Base-by-base conservation (phyloP, 2,797 vertebrate genomes). In the Buceros bicornis region DNA sequence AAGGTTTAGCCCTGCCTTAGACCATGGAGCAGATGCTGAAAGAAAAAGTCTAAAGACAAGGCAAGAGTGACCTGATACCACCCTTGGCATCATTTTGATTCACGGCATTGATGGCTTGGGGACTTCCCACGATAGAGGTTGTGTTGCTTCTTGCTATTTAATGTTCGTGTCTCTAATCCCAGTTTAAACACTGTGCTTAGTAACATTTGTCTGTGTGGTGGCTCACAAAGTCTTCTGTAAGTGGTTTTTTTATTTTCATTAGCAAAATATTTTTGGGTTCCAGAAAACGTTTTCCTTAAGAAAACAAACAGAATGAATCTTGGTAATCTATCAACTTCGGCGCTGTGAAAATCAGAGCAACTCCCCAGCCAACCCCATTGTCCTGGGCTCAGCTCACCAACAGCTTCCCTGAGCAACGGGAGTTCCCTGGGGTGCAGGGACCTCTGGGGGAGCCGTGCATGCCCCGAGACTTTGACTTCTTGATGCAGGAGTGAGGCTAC, bases 231-330 rank as follows among this genome's bases (percentile, higher is more conserved):
- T 79, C 90, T 94, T 93, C 89, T 81, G 85, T 72, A 93, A 96
- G 88, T 70, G 94, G 73, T 70, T 96, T 90, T 96, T 95, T 95
- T 40, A 91, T 92, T 94, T 94, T 91, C 6, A 10, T 96, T 96
- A 95, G 82, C 91, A 88, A 95, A 95, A 95, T 97, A 93, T 83
- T 96, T 97, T 95, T 96, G 93, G 94, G 93, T 89, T 96, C 90
- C 72, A 96, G 91, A 90, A 96, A 97, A 95, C 15, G 0, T 93
- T 96, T 90, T 82, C 51, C 86, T 96, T 97, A 88, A 94, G 81
- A 95, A 91, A 93, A 29, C 87, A 95, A 95, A 95, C 69, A 83
- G 91, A 95, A 69, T 89, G 84, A 91, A 84, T 95, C 93, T 95
- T 93, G 82, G 93, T 94, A 71, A 96, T 95, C 87, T 93, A 93